phyloP scores from a whole-genome alignment of 2,888 invertebrate genomes.

The Agrotis ipsilon region DNA sequence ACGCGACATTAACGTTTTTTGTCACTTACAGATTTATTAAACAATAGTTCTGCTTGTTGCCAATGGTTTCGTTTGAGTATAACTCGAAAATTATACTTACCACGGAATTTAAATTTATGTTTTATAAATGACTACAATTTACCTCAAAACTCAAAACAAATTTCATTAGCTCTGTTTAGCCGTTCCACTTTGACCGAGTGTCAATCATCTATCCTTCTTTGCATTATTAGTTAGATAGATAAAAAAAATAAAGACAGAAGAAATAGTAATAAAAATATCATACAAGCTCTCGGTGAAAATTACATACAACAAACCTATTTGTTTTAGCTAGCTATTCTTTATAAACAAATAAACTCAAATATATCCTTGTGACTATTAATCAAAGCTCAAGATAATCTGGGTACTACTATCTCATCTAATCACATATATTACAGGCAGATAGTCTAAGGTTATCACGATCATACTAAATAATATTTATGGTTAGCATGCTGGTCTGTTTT shows the following conservation, averaged over 20 bases:
- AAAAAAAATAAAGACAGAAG: too few relatives aligned
- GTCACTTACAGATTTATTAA: neutral
- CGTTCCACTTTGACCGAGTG: too few relatives aligned
- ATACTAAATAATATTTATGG: neutral
- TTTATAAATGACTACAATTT: too few relatives aligned
- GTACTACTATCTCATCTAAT: neutral
- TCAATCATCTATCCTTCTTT: too few relatives aligned
- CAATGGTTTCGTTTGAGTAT: too few relatives aligned
- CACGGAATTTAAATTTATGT: too few relatives aligned
- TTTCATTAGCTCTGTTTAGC: too few relatives aligned
- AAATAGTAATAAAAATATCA: neutral
- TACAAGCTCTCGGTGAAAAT: neutral
- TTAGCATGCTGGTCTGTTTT: neutral
- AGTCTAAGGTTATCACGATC: neutral
- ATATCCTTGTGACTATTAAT: neutral
- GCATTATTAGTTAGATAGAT: too few relatives aligned
- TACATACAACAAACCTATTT: neutral
- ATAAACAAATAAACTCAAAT: neutral
- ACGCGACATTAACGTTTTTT: neutral
- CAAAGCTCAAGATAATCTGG: neutral
- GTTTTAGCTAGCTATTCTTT: neutral
- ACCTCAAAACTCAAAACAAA: too few relatives aligned
- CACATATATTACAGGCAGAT: conserved; percentile 8
- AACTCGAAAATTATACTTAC: too few relatives aligned
- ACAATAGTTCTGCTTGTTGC: too few relatives aligned